These are phyloP conservation scores for Laupala kohalensis DNA, from an alignment of 1,140 invertebrate species.

Conservation along the genomic window DNA sequence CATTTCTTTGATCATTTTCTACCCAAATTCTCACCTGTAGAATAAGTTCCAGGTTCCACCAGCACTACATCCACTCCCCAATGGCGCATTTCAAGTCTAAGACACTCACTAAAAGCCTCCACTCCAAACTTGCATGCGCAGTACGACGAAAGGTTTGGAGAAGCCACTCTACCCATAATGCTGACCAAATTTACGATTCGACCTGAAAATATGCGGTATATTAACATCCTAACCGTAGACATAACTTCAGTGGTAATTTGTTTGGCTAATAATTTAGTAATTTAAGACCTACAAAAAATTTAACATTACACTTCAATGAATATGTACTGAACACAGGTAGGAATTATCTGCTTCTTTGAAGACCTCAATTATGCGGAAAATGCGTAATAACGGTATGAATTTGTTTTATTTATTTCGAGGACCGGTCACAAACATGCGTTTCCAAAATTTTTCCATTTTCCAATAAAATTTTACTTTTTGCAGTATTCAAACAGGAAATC, in stretches of 20 bases:
- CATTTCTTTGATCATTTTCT: background rate
- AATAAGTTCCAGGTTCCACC: slow-evolving; percentile 69
- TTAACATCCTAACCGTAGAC: too few species aligned
- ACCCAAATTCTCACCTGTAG: slow-evolving; percentile 42
- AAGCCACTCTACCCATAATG: slow-evolving; percentile 58
- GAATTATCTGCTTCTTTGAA: too few species aligned
- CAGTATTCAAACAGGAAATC: too few species aligned
- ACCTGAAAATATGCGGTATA: slow-evolving; percentile 18
- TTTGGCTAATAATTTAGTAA: background rate
- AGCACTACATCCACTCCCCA: slow-evolving; percentile 58
- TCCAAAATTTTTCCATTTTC: too few species aligned
- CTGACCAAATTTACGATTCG: slow-evolving; percentile 26
- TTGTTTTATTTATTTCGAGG: too few species aligned
- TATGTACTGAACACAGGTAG: too few species aligned
- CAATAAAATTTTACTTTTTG: too few species aligned
- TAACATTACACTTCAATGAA: too few species aligned
- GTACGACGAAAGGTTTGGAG: slow-evolving; percentile 64
- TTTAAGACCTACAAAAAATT: too few species aligned
- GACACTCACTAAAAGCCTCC: slow-evolving; percentile 64
- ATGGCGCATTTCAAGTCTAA: slow-evolving; percentile 65
- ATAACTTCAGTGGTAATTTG: background rate
- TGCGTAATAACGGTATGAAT: too few species aligned
- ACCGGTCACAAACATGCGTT: too few species aligned
- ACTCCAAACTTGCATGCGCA: slow-evolving; percentile 61
- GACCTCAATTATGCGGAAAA: too few species aligned